phyloP scores from a whole-genome alignment of 2,888 invertebrate genomes.

The Hydroisotoma schaefferi region DNA sequence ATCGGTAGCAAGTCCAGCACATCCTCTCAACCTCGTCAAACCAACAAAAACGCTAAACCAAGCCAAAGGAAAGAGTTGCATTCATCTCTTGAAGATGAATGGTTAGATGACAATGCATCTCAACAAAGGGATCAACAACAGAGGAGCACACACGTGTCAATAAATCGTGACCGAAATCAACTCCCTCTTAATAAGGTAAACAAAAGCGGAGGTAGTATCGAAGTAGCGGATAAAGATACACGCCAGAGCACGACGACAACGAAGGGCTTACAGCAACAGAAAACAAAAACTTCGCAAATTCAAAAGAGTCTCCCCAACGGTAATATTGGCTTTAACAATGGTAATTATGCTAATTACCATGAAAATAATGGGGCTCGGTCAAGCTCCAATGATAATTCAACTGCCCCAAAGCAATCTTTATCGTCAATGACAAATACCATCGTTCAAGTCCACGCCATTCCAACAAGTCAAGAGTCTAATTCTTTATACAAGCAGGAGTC shows the following conservation, averaged over 20 bases:
- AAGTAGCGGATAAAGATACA: background rate
- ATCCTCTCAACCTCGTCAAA: background rate
- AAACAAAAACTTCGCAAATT: background rate
- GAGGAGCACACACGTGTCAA: slow-evolving; percentile 13
- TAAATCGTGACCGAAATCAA: slow-evolving; percentile 20
- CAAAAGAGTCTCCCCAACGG: background rate
- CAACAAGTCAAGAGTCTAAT: no score
- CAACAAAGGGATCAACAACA: background rate
- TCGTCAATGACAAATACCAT: background rate
- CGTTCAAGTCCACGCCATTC: background rate
- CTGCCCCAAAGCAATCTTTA: background rate
- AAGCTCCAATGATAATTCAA: background rate
- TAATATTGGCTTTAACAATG: slow-evolving; percentile 4
- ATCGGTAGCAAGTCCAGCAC: background rate
- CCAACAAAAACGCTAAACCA: no score
- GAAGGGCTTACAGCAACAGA: background rate
- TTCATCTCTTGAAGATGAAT: slow-evolving; percentile 5
- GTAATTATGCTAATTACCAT: slow-evolving; percentile 11
- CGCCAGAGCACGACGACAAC: background rate
- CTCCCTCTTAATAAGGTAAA: slow-evolving; percentile 14
- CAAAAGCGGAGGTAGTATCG: slow-evolving; percentile 3
- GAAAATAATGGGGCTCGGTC: slow-evolving; percentile 10
- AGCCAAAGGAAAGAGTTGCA: background rate
- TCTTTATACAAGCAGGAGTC: background rate
- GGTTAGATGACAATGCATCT: slow-evolving; percentile 1